Conservation (phyloP, 2,797 vertebrate genomes). For the Notoglanidium macrostoma region DNA sequence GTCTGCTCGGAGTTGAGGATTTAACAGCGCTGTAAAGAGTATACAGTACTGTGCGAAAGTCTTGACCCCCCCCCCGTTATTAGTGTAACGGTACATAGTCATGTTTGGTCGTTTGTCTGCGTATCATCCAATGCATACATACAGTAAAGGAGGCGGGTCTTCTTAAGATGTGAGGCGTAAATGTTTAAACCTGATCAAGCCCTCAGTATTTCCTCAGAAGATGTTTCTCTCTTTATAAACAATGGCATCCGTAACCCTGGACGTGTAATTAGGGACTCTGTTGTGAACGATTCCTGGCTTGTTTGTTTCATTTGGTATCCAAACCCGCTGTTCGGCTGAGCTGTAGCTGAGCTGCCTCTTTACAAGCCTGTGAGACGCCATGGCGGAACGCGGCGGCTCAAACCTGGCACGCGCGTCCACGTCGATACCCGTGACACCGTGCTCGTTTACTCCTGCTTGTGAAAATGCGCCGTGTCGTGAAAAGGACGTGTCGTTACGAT, state of each 20-base stretch:
- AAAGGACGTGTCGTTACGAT: no score
- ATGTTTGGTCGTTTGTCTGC: no score
- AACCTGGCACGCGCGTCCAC: neutral
- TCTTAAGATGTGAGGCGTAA: neutral
- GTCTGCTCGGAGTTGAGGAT: neutral
- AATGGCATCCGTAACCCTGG: neutral
- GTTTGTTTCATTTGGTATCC: constrained; percentile 1
- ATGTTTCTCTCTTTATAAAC: neutral
- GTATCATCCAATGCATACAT: neutral
- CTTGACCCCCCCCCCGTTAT: no score
- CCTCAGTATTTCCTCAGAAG: neutral
- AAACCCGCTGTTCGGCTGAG: neutral
- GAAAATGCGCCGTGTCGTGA: neutral
- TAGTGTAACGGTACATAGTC: no score
- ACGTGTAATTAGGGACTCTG: neutral
- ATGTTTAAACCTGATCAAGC: neutral
- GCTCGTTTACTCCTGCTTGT: neutral
- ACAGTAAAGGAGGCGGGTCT: neutral
- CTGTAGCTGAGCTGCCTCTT: neutral
- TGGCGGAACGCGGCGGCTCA: neutral
- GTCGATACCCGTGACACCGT: neutral
- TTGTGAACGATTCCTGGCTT: neutral
- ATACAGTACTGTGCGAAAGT: no score
- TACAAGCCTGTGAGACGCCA: neutral
- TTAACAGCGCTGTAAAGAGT: neutral